Base-by-base conservation (phyloP, 2,888 invertebrate species). In the Polietes domitor region DNA sequence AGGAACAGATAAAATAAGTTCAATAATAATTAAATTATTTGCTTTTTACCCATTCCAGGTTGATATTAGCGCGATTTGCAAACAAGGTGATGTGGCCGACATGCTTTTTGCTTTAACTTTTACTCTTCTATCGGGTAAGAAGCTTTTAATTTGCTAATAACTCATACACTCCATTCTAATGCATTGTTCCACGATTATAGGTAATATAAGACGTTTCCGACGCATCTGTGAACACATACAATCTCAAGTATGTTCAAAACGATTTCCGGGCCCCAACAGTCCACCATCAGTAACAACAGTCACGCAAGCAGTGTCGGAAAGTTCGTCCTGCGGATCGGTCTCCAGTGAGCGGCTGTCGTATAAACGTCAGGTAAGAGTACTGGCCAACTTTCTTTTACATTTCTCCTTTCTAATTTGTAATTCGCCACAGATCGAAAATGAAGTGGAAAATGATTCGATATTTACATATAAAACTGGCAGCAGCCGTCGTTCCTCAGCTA, bases 201-300 rank as follows among this genome's bases (percentile, higher is more conserved):
- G 98, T 83, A 98, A 98, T 91, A 97, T 98, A 88, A 95, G 98
- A 77, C 94, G 99, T 84, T 99, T 99, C 93, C 95, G 98, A 77
- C 94, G 98, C 88, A 97, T 99, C 87, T 98, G 98, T 93, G 99
- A 99, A 91, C 98, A 98, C 93, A 97, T 99, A 86, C 98, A 99
- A 91, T 95, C 96, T 41, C 97, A 97, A 86, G 96, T 97, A 87
- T 94, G 94, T 77, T 92, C 93, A 89, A 90, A 93, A 92, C 92
- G 94, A 92, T 91, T 92, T 88, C 91, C 92, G 84, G 92, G 92
- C 28, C 91, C 92, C 71, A 92, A 89, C 86, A 92, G 92, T 89
- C 92, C 92, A 86, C 91, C 91, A 61, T 90, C 89, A 68, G 91
- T 92, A 50, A 89, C 92, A 77, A 91, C 90, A 15, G 92, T 92